phyloP scores from a whole-genome alignment of 2,113 vertebrate species.

The Anolis carolinensis region DNA sequence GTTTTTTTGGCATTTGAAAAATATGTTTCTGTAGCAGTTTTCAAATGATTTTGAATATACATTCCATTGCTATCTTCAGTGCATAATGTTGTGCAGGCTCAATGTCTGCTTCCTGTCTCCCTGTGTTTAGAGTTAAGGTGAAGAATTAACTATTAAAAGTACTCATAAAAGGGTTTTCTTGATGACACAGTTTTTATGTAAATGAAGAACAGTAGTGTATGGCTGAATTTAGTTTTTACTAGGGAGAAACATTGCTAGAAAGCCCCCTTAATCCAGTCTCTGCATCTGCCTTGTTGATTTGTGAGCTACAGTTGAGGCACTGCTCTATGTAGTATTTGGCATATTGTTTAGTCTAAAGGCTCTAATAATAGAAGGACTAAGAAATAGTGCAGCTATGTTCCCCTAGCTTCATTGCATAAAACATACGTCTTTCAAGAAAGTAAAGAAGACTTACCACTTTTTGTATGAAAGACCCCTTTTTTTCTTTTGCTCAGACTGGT shows the following conservation, averaged over 20 bases:
- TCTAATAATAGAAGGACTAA: neutral
- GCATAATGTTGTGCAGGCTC: no score
- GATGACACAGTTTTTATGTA: neutral
- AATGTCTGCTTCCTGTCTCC: no score
- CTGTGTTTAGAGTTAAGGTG: neutral
- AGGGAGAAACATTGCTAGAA: neutral
- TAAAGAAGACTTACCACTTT: no score
- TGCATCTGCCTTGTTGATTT: neutral
- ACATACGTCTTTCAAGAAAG: neutral
- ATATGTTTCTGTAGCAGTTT: no score
- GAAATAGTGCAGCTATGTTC: neutral
- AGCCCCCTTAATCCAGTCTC: neutral
- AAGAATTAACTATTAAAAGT: neutral
- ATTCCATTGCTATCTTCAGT: no score
- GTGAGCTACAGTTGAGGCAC: neutral
- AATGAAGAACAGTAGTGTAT: neutral
- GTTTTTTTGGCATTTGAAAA: no score
- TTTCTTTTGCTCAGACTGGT: neutral
- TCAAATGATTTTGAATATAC: no score
- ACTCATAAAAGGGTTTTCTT: neutral
- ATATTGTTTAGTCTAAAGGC: no score
- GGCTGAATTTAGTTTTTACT: neutral
- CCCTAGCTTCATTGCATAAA: neutral
- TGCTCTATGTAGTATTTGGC: neutral
- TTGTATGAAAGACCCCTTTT: neutral